Conservation (phyloP, 2,888 invertebrate genomes). For the Plebejus melissa region DNA sequence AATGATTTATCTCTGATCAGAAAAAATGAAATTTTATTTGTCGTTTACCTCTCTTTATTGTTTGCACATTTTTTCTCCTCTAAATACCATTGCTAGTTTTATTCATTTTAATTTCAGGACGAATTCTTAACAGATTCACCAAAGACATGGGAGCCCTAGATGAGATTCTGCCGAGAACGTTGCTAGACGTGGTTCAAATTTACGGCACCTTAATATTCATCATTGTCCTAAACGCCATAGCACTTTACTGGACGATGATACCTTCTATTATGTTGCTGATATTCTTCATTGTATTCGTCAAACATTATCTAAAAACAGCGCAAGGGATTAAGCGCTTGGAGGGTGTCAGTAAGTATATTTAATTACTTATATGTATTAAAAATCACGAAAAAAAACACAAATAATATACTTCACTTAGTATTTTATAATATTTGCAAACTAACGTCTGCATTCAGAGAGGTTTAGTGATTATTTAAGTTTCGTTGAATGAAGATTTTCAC, state of each 20-base stretch:
- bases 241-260: conserved; percentile 79
- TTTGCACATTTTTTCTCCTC: background rate
- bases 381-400: no score
- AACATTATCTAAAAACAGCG: conserved; percentile 83
- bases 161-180: conserved; percentile 84
- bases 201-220: conserved; percentile 74
- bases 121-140: conserved; percentile 88
- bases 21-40: no score
- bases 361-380: background rate
- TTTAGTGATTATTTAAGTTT: no score
- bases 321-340: conserved; percentile 83
- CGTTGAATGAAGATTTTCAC: no score
- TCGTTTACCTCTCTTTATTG: background rate
- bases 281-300: conserved; percentile 79
- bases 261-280: conserved; percentile 78
- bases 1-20: background rate
- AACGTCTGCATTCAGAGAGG: background rate
- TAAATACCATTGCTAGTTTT: background rate
- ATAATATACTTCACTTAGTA: no score
- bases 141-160: conserved; percentile 92
- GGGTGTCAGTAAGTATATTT: conserved; percentile 76
- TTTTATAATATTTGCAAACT: background rate
- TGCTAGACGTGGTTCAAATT: conserved; percentile 82
- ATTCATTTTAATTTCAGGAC: conserved; percentile 60
- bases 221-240: conserved; percentile 80